Base-by-base conservation (phyloP, 2,113 vertebrate species). In the Polyodon spathula region DNA sequence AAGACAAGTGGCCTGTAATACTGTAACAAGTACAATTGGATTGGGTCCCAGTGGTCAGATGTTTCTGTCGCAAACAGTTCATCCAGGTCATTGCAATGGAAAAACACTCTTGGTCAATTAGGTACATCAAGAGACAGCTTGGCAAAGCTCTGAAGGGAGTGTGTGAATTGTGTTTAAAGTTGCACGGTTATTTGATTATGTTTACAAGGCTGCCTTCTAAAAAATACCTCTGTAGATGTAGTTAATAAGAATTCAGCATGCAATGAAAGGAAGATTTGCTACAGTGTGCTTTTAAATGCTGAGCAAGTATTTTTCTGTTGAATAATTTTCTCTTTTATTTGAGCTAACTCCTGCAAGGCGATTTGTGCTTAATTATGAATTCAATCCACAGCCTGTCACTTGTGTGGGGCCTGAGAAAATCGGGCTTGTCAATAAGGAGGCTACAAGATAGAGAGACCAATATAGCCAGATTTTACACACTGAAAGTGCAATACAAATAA, bases 341-440 rank as follows among this genome's bases (percentile, higher is more conserved):
- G 4, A 10, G 3, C n/a, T 37, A 48, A 42, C 15, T 14, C 11
- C 40, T 60, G 59, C 48, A 1, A 27, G 14, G 58, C 46, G 43
- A 17, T 41, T 48, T 59, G 56, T 46, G 68, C 68, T 59, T 56
- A 68, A 71, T 60, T 58, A 59, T 16, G 4, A 46, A 69, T 46
- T 66, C 66, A 76, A 70, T 76, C 64, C 66, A 59, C 55, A 60
- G 40, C 58, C 44, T 69, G 63, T 70, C 70, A 67, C 60, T 15
- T 4, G 37, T 11, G n/a, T n/a, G n/a, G n/a, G n/a, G n/a, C n/a
- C n/a, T n/a, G n/a, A n/a, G n/a, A n/a, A n/a, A n/a, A n/a, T n/a
- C n/a, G n/a, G n/a, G n/a, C n/a, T n/a, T n/a, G n/a, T n/a, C 68
- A 70, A 59, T 63, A 53, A 66, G 46, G 27, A 63, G 48, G 59